Base-by-base conservation (phyloP, 2,797 vertebrate genomes). In the Emys orbicularis region DNA sequence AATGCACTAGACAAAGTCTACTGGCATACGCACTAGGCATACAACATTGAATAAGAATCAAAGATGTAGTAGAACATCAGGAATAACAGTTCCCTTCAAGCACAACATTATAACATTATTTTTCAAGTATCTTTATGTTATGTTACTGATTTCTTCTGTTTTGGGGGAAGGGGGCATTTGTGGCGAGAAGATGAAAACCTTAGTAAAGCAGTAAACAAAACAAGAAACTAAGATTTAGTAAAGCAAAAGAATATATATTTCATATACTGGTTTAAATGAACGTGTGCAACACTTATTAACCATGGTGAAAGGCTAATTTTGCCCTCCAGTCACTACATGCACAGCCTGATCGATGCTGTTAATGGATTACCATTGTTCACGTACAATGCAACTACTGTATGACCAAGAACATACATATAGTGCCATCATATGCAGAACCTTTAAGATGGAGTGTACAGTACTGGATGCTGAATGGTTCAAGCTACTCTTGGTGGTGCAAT, bases 271-370 rank as follows among this genome's bases (percentile, higher is more conserved):
- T 97, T 98, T 98, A 98, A 85, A 97, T 98, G 97, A 98, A 98
- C 21, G 95, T 98, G 96, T 96, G 97, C 94, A 96, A 98, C 97
- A 97, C 97, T 98, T 98, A 98, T 97, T 97, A 97, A 98, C 97
- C 98, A 97, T 96, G 95, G 97, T 93, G 97, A 98, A 98, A 97
- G 98, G 98, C 97, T 97, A 96, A 97, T 97, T 91, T 90, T 29
- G 98, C 98, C 98, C 98, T 97, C 98, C 98, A 97, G 97, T 97
- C 96, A 98, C 97, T 98, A 98, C 98, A 99, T 99, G 99, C 98
- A 99, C 97, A 98, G 98, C 97, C 98, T 96, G 83, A 97, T 95
- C 92, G 81, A 97, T 90, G 98, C 97, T 98, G 97, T 98, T 98
- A 98, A 98, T 97, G 98, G 97, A 95, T 98, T 98, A 98, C 98